phyloP scores from a whole-genome alignment of 2,888 invertebrate genomes.

The Phorcus lineatus region DNA sequence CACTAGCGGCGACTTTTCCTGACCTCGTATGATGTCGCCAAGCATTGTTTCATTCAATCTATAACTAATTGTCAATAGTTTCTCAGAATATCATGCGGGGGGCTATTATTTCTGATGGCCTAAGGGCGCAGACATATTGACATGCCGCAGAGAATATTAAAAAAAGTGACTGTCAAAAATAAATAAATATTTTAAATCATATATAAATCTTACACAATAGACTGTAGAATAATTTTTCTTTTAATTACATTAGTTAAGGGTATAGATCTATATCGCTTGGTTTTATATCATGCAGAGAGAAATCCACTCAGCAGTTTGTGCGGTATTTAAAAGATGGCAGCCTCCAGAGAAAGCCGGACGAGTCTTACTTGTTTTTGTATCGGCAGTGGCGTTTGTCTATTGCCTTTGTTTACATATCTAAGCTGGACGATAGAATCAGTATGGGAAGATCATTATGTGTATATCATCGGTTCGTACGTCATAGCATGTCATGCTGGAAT shows the following conservation, averaged over 20 bases:
- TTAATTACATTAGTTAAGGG: too few relatives aligned
- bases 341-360: slow-evolving; percentile 46
- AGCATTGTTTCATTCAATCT: slow-evolving; percentile 25
- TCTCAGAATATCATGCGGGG: not conserved
- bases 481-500: slow-evolving; percentile 43
- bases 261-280: too few relatives aligned
- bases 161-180: too few relatives aligned
- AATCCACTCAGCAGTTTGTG: not conserved
- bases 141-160: too few relatives aligned
- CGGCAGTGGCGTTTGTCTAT: slow-evolving; percentile 38
- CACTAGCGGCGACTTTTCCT: slow-evolving; percentile 37
- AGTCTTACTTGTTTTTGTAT: slow-evolving; percentile 46
- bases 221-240: too few relatives aligned
- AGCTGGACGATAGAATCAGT: slow-evolving; percentile 33
- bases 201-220: too few relatives aligned
- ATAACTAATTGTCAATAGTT: not conserved
- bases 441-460: slow-evolving; percentile 46
- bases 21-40: slow-evolving; percentile 33
- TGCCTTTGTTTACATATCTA: slow-evolving; percentile 37
- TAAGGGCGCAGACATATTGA: too few relatives aligned
- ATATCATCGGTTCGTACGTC: slow-evolving; percentile 42
- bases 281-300: not conserved
- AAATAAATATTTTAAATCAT: too few relatives aligned
- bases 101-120: not conserved
- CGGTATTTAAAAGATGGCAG: slow-evolving; percentile 40